A percentile compares a stretch with the other conserved stretches of the same genome.
These are phyloP conservation scores for Petromus typicus DNA, from an alignment of 2,113 vertebrate species.

Conservation along the genomic window DNA sequence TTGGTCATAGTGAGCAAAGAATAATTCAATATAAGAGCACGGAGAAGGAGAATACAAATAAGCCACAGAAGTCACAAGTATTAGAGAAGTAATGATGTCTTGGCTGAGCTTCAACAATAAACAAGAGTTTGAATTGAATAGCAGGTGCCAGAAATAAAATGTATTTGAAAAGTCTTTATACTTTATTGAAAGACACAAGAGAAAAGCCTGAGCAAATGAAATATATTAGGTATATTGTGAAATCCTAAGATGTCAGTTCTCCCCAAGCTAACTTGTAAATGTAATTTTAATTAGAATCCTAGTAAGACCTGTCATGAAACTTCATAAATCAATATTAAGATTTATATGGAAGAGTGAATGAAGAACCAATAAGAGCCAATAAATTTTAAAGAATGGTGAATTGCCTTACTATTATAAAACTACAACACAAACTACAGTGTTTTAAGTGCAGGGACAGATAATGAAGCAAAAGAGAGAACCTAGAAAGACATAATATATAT, in stretches of 20 bases:
- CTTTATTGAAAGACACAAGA: slow-evolving; percentile 41
- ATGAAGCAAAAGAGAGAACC: not conserved
- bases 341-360: slow-evolving; percentile 49
- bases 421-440: not conserved
- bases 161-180: slow-evolving; percentile 47
- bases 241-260: slow-evolving; percentile 38
- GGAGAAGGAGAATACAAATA: not conserved
- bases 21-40: slow-evolving; percentile 6
- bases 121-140: slow-evolving; percentile 47
- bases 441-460: not conserved
- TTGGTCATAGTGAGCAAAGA: slow-evolving; percentile 31
- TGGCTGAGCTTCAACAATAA: slow-evolving; percentile 49
- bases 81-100: not conserved
- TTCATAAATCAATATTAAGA: slow-evolving; percentile 47
- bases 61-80: slow-evolving; percentile 51
- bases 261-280: slow-evolving; percentile 48
- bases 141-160: slow-evolving; percentile 4
- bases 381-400: slow-evolving; percentile 45
- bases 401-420: slow-evolving; percentile 34
- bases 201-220: slow-evolving; percentile 36
- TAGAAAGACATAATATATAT: not conserved
- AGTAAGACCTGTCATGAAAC: not conserved
- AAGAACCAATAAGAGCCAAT: slow-evolving; percentile 18
- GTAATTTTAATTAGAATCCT: slow-evolving; percentile 36
- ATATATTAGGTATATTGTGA: not conserved